Percentiles rank a stretch among this genome's conserved stretches.
Evolutionary conservation across 1,140 invertebrate species (phyloP).

Genomic region (Hylyphantes graminicola): DNA sequence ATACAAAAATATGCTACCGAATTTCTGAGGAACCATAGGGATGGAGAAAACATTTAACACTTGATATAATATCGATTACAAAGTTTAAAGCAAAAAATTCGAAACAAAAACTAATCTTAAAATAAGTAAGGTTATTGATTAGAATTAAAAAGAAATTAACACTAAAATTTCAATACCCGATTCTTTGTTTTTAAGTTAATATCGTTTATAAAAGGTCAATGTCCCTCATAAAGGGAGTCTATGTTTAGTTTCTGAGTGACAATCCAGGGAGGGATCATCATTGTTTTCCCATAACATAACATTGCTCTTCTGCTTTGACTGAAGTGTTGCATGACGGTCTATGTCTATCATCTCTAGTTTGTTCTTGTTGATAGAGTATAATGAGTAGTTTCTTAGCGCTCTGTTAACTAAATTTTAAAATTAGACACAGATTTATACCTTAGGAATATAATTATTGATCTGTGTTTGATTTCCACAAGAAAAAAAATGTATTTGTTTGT

Average conservation of each 20-base stretch:
- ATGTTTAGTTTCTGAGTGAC: slow-evolving; percentile 53
- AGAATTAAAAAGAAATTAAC: no score
- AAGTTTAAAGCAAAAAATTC: no score
- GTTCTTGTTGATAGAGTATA: background rate
- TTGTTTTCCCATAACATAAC: slow-evolving; percentile 37
- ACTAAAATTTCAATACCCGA: no score
- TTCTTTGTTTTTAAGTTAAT: background rate
- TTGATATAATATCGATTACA: no score
- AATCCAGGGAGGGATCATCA: background rate
- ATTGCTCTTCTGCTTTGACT: background rate
- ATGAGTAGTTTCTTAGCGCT: no score
- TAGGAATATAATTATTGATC: slow-evolving; percentile 7
- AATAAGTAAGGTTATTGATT: no score
- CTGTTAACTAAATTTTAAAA: no score
- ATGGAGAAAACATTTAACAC: no score
- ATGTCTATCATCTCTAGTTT: background rate
- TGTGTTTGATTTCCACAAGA: background rate
- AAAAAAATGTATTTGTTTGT: slow-evolving; percentile 22
- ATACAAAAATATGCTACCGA: no score
- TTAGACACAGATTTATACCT: no score
- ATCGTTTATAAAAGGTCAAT: slow-evolving; percentile 29
- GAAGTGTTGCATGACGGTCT: slow-evolving; percentile 39
- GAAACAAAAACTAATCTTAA: no score
- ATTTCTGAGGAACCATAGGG: no score
- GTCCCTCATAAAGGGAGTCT: slow-evolving; percentile 23